A percentile compares a stretch with the other conserved stretches of the same genome.
Evolutionary conservation across 2,797 vertebrate genomes (phyloP).

Genomic region (Channa striata): DNA sequence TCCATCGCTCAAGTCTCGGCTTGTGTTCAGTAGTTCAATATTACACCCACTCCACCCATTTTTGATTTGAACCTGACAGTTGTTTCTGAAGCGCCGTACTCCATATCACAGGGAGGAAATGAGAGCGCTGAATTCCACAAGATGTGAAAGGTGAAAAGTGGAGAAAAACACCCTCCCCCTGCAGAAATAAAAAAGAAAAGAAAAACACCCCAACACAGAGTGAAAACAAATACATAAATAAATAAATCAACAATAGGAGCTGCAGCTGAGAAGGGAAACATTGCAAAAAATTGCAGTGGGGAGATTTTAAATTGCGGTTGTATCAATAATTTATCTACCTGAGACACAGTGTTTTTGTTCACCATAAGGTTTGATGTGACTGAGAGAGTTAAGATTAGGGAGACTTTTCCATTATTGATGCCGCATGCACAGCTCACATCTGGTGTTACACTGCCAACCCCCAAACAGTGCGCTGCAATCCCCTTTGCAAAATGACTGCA

Average conservation of each 20-base stretch:
- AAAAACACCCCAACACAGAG: conserved; percentile 72
- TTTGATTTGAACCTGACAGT: conserved; percentile 87
- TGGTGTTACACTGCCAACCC: conserved; percentile 67
- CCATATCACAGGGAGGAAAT: conserved; percentile 84
- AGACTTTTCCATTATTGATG: conserved; percentile 82
- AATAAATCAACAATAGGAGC: conserved; percentile 83
- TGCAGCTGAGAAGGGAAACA: conserved; percentile 70
- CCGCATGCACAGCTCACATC: conserved; percentile 70
- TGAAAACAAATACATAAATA: conserved; percentile 87
- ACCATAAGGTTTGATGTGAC: conserved; percentile 76
- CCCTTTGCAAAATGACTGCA: conserved; percentile 67
- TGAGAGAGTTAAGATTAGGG: conserved; percentile 78
- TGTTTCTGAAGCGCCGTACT: conserved; percentile 82
- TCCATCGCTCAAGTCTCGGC: conserved; percentile 77
- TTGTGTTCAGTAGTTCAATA: conserved; percentile 83
- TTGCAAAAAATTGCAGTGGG: conserved; percentile 71
- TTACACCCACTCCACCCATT: conserved; percentile 81
- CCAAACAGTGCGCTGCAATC: conserved; percentile 64
- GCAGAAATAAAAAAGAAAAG: conserved; percentile 53
- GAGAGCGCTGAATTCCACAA: conserved; percentile 80
- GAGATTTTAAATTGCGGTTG: conserved; percentile 78
- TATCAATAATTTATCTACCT: conserved; percentile 82
- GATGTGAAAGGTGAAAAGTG: conserved; percentile 80
- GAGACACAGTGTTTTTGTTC: conserved; percentile 78
- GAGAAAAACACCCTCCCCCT: conserved; percentile 65